Percentiles rank a stretch among this genome's conserved stretches.
phyloP scores from a whole-genome alignment of 2,888 invertebrate genomes.

The Prostheceraeus crozeri region DNA sequence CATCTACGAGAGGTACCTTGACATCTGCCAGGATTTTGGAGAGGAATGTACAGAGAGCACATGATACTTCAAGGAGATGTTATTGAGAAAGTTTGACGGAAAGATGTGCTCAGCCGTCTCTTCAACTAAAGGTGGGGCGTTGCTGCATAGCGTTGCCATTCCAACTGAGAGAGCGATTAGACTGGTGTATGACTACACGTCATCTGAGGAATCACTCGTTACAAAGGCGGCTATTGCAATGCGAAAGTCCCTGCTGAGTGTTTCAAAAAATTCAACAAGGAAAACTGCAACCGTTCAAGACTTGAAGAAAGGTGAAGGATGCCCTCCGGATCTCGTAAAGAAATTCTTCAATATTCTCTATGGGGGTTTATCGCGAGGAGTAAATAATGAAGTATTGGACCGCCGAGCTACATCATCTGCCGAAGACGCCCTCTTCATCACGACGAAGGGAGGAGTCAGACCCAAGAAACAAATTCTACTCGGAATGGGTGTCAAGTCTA shows the following conservation, averaged over 20 bases:
- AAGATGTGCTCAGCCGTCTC: not conserved
- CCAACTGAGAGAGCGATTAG: not conserved
- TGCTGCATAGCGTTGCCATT: not conserved
- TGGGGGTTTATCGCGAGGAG: not conserved
- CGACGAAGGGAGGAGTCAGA: constrained; percentile 17
- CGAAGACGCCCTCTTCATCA: constrained; percentile 37
- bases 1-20: constrained; percentile 1
- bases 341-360: constrained; percentile 6
- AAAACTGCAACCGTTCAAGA: not conserved
- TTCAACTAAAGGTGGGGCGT: not conserved
- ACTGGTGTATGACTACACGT: not conserved
- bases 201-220: not conserved
- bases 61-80: constrained; percentile 6
- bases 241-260: not conserved
- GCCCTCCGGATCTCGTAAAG: constrained; percentile 2
- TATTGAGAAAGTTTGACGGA: constrained; percentile 1
- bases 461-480: constrained; percentile 34
- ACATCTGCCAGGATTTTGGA: not conserved
- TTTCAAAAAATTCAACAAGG: not conserved
- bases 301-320: constrained; percentile 2
- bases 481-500: constrained; percentile 32
- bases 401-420: constrained; percentile 32
- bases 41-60: not conserved
- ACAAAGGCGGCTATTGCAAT: constrained; percentile 10
- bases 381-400: constrained; percentile 14